Percentiles rank a stretch among this genome's conserved stretches.
phyloP scores from a whole-genome alignment of 2,888 invertebrate species.

The Macrophya annulata region DNA sequence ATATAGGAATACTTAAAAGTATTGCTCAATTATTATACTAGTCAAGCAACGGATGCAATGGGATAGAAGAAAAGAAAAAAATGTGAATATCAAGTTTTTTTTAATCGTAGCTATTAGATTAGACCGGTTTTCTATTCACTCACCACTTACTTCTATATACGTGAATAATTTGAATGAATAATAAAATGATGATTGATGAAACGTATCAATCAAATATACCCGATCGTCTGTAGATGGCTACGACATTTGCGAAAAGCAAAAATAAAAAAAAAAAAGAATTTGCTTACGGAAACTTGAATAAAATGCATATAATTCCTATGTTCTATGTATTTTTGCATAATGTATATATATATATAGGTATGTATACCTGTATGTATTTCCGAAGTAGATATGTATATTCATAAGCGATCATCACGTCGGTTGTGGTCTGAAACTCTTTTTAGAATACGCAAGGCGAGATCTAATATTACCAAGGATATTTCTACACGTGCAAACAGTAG shows the following conservation, averaged over 20 bases:
- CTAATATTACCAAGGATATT: conserved; percentile 38
- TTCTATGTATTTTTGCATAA: background rate
- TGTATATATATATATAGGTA: background rate
- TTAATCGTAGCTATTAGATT: background rate
- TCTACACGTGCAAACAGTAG: background rate
- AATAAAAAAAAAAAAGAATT: background rate
- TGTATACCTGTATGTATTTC: background rate
- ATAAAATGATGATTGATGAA: conserved; percentile 21
- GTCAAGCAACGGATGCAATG: background rate
- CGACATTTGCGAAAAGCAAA: background rate
- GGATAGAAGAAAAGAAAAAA: background rate
- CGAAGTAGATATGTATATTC: background rate
- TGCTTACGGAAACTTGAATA: conserved; percentile 8
- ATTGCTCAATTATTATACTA: conserved; percentile 15
- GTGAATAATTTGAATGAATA: conserved; percentile 20
- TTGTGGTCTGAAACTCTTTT: background rate
- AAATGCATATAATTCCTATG: conserved; percentile 5
- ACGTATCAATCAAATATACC: background rate
- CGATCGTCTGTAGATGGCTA: background rate
- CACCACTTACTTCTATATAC: background rate
- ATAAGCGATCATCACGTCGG: background rate
- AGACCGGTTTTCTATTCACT: background rate
- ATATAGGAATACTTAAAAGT: background rate
- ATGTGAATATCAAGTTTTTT: background rate
- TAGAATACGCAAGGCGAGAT: background rate